Evolutionary conservation across 2,888 invertebrate genomes (phyloP), one percentile per base, ranked within the genome.

Genomic region (Cylindroiulus punctatus): DNA sequence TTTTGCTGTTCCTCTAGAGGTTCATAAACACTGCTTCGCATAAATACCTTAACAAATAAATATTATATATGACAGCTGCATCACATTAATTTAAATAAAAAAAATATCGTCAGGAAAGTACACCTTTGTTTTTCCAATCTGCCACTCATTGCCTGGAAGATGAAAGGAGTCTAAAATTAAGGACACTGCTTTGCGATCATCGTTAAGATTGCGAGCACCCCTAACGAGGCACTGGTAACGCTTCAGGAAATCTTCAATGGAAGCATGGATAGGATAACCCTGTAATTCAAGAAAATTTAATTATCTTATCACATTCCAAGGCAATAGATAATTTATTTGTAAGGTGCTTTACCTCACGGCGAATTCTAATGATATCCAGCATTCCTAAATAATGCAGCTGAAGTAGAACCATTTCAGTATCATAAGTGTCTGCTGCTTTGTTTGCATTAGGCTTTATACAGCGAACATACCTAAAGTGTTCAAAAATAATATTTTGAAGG

Each of bases 391-490:
- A 97, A 89, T 95, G 94, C 85, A 97, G 92, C 91, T 97, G 97
- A 90, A 97, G 96, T 89, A 96, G 92, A 0, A 97, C 97, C 87
- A 97, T 92, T 86, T 94, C 93, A 87, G 95, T 94, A 90, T 95
- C 95, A 91, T 95, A 97, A 89, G 94, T 93, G 89, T 96, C 94
- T 0, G 96, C 93, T 86, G 93, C 93, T 91, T 97, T 97, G 89
- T 95, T 93, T 91, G 95, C 94, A 91, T 97, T 97, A 0, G 97
- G 97, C 90, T 97, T 97, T 89, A 97, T 97, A 90, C 97, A 97
- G 82, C 97, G 93, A 52, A 97, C 97, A 91, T 97, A 96, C 94
- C 94, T 94, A 85, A 14, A 47, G 30, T 17, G 30, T 10, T 3
- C 14, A 30, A 0, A 76, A 76, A 76, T 76, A 65, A 65, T 26